A percentile compares a stretch with the other conserved stretches of the same genome.
These are phyloP conservation scores for Prionace glauca DNA, from an alignment of 2,797 vertebrate genomes.

Conservation along the genomic window DNA sequence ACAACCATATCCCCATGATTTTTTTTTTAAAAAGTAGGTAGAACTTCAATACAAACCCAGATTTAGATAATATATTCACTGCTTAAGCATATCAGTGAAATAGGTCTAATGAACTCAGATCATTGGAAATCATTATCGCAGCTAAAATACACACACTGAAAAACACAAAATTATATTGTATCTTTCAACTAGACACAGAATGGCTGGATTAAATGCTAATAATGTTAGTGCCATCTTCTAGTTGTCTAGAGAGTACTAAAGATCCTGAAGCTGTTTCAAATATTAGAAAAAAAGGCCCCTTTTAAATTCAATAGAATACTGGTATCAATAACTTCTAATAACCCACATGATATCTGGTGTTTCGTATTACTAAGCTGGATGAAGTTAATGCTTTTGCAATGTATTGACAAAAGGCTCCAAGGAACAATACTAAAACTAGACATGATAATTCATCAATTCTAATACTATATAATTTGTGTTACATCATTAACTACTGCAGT, in stretches of 20 bases:
- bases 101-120: background rate
- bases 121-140: background rate
- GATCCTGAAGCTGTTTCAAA: background rate
- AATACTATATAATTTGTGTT: background rate
- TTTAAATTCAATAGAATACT: background rate
- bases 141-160: background rate
- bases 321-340: background rate
- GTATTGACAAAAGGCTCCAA: conserved; percentile 1
- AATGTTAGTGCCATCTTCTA: background rate
- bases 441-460: conserved; percentile 4
- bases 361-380: background rate
- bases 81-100: background rate
- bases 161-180: background rate
- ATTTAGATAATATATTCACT: too few species aligned
- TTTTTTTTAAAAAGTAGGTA: background rate
- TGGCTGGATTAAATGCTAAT: background rate
- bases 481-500: background rate
- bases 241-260: background rate
- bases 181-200: background rate
- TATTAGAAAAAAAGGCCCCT: background rate
- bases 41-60: background rate
- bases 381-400: background rate
- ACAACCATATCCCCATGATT: background rate
- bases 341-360: background rate
- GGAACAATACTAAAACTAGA: conserved; percentile 9